Evolutionary conservation across 2,888 invertebrate species (phyloP), one percentile per base, ranked within the genome.

Genomic region (Caenorhabditis wallacei): DNA sequence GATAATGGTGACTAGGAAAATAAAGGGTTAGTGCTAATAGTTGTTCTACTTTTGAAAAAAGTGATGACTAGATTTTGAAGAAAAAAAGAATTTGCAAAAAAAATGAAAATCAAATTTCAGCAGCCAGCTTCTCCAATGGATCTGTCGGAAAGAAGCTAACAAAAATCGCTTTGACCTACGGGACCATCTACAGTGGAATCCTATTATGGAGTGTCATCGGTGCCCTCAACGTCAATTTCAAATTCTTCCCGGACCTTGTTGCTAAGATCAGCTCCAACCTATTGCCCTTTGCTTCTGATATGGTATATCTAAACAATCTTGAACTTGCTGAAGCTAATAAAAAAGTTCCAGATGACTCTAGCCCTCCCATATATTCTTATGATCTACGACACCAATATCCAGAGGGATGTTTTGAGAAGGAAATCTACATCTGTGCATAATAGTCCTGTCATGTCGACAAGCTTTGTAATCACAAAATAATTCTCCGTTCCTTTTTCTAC

Each of bases 331-430:
- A 18, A 40, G 2, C n/a, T 13, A 18, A 7, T 4, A 20, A 20
- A 40, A 20, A 20, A 24, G 0, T 26, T 70, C 30, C 57, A 70
- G 70, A 70, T 70, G 70, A 57, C 57, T 1, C 30, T 70, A 7
- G 40, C 70, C 3, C 70, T 70, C 11, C 70, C 70, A 1, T 70
- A 70, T 35, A 70, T 70, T 30, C 48, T 70, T 0, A 22, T 70
- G 20, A n/a, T 48, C 26, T 35, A 46, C 30, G 70, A 70, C 18
- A 68, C 53, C 0, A 68, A 68, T 18, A 20, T 54, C 4, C 40
- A 26, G 13, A 40, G 40, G n/a, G 43, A 43, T 22, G 4, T 61
- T 0, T 61, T 3, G n/a, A 16, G 13, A 2, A 43, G 13, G 22
- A 22, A 13, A 1, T 10, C 24, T 0, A 16, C 16, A 10, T 43